Percentiles rank a stretch among this genome's conserved stretches.
Evolutionary conservation across 2,888 invertebrate species (phyloP).

Genomic region (Phrixothrix hirtus): DNA sequence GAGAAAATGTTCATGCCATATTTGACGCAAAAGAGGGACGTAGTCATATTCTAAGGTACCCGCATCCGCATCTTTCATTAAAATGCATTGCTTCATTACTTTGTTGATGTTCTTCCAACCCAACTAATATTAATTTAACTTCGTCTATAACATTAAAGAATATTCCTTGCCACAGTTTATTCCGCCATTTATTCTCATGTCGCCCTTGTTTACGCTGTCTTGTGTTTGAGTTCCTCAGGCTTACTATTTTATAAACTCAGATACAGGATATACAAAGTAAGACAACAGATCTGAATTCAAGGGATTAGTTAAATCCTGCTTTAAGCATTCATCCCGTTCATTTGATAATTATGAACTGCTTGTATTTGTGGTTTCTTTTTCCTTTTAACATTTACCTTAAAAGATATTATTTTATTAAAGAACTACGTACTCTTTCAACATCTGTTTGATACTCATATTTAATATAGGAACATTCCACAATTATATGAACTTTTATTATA

Average conservation of each 20-base stretch:
- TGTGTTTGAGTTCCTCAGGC: slow-evolving; percentile 14
- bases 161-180: slow-evolving; percentile 25
- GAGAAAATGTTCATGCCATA: slow-evolving; percentile 13
- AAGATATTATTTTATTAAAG: too few relatives aligned
- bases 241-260: slow-evolving; percentile 11
- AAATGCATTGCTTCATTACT: slow-evolving; percentile 33
- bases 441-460: too few relatives aligned
- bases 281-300: slow-evolving; percentile 8
- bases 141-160: slow-evolving; percentile 31
- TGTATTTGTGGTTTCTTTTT: slow-evolving; percentile 15
- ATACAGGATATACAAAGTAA: slow-evolving; percentile 6
- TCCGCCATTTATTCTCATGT: slow-evolving; percentile 25
- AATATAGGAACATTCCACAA: too few relatives aligned
- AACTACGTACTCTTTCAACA: too few relatives aligned
- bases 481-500: too few relatives aligned
- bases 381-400: too few relatives aligned
- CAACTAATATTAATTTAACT: slow-evolving; percentile 31
- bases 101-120: slow-evolving; percentile 30
- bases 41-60: slow-evolving; percentile 9
- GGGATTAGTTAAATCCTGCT: slow-evolving; percentile 23
- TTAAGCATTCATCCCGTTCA: slow-evolving; percentile 20
- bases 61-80: slow-evolving; percentile 29
- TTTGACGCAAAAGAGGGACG: slow-evolving; percentile 13
- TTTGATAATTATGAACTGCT: slow-evolving; percentile 21
- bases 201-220: slow-evolving; percentile 13